Evolutionary conservation across 53 echinoderm and acorn worm species (phyloP).

Genomic region (Holothuria leucospilota): DNA sequence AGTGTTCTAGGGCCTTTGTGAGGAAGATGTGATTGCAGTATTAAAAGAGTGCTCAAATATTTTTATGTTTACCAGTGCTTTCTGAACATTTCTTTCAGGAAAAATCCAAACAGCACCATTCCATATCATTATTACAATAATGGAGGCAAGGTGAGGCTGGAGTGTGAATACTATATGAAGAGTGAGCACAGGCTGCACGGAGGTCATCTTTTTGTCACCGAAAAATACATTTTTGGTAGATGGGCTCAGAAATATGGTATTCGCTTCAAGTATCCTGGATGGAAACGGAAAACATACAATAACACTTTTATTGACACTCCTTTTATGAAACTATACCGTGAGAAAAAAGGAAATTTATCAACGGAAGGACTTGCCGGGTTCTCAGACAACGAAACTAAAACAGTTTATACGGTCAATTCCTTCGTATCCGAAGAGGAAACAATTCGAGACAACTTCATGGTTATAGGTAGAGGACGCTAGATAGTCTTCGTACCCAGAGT

Average conservation of each 20-base stretch:
- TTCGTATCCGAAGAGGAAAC: too few species aligned
- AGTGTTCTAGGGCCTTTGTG: too few species aligned
- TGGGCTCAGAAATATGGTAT: slow-evolving; percentile 83
- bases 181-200: slow-evolving; percentile 81
- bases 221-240: slow-evolving; percentile 88
- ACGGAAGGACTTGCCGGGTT: too few species aligned
- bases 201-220: slow-evolving; percentile 88
- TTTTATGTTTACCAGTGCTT: background rate
- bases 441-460: too few species aligned
- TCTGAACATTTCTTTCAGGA: slow-evolving; percentile 46
- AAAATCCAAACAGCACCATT: slow-evolving; percentile 78
- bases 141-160: slow-evolving; percentile 46
- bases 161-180: slow-evolving; percentile 83
- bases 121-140: slow-evolving; percentile 89
- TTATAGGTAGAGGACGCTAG: too few species aligned
- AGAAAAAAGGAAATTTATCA: slow-evolving; percentile 34
- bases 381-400: too few species aligned
- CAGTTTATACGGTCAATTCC: too few species aligned
- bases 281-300: slow-evolving; percentile 65
- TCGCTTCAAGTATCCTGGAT: slow-evolving; percentile 66
- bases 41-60: too few species aligned
- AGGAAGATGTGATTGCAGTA: too few species aligned
- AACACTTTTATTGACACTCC: slow-evolving; percentile 69
- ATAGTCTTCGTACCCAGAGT: too few species aligned
- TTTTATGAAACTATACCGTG: slow-evolving; percentile 83